phyloP scores from a whole-genome alignment of 2,113 vertebrate genomes.

The Eclectus roratus region DNA sequence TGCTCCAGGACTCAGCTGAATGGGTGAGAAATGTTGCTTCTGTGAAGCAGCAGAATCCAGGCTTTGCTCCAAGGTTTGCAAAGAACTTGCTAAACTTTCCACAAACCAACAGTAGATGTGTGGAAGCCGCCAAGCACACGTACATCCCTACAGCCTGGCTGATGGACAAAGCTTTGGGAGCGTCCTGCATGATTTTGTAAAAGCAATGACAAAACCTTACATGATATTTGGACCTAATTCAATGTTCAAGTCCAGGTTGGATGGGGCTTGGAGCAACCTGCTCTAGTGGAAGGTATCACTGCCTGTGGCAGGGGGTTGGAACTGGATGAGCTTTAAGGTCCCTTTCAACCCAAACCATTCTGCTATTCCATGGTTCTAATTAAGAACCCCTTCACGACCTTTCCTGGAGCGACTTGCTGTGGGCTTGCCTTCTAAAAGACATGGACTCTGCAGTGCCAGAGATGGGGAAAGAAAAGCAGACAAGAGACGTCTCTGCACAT shows the following conservation, averaged over 20 bases:
- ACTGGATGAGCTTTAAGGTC: neutral
- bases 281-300: neutral
- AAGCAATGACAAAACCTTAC: neutral
- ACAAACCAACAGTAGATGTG: neutral
- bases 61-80: neutral
- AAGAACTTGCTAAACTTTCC: rapidly evolving
- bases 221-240: neutral
- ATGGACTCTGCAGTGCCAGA: neutral
- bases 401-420: rapidly evolving
- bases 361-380: neutral
- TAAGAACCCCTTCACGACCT: rapidly evolving
- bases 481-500: rapidly evolving
- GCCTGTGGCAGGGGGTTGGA: neutral
- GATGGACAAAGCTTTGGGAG: neutral
- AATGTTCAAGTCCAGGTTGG: neutral
- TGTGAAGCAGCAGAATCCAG: neutral
- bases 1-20: neutral
- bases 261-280: neutral
- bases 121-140: rapidly evolving
- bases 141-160: neutral
- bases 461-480: rapidly evolving
- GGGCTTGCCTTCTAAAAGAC: neutral
- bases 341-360: neutral
- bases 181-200: neutral
- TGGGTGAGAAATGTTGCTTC: neutral